A percentile compares a stretch with the other conserved stretches of the same genome.
These are phyloP conservation scores for Chlamydotis undulata DNA, from an alignment of 2,113 vertebrate species.

Conservation along the genomic window DNA sequence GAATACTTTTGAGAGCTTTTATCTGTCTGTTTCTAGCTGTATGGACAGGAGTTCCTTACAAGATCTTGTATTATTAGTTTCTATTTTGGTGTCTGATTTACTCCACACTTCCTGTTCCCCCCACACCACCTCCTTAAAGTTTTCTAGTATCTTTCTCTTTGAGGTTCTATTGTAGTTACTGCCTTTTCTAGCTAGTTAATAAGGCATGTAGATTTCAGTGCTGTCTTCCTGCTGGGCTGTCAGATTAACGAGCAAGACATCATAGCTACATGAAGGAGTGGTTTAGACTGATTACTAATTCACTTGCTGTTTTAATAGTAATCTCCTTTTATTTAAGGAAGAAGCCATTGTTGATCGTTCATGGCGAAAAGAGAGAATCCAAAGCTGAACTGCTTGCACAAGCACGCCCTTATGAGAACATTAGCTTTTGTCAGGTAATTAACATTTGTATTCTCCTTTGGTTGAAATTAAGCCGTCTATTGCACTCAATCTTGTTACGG, in stretches of 20 bases:
- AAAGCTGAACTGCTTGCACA: constrained; percentile 87
- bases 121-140: background rate
- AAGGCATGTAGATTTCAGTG: background rate
- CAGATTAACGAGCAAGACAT: background rate
- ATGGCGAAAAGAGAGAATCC: constrained; percentile 93
- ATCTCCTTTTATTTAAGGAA: constrained; percentile 74
- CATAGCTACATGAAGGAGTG: background rate
- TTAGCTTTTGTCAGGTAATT: constrained; percentile 92
- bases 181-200: background rate
- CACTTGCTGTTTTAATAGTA: background rate
- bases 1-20: background rate
- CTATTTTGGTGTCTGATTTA: background rate
- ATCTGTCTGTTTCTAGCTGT: background rate
- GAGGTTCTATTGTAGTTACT: background rate
- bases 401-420: constrained; percentile 84
- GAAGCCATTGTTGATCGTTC: constrained; percentile 89
- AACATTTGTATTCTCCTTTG: background rate
- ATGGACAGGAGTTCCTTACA: background rate
- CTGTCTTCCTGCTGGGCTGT: background rate
- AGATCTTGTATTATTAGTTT: background rate
- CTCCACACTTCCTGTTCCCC: fast-evolving
- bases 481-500: background rate
- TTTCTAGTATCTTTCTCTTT: background rate
- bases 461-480: background rate
- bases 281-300: background rate